A percentile compares a stretch with the other conserved stretches of the same genome.
These are phyloP conservation scores for Nephila pilipes DNA, from an alignment of 1,140 invertebrate genomes.

Conservation along the genomic window DNA sequence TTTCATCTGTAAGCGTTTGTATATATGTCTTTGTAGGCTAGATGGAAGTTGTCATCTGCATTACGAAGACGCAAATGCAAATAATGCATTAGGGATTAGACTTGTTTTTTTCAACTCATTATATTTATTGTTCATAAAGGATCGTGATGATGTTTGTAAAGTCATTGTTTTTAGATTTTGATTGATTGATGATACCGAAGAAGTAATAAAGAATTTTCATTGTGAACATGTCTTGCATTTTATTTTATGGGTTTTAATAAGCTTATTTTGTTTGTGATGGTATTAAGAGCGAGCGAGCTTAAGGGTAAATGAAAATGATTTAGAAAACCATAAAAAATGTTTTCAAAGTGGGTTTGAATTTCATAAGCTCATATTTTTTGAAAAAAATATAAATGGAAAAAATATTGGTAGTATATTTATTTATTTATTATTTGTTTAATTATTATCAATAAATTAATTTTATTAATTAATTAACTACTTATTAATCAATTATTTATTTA, in stretches of 20 bases:
- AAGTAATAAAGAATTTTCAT: conserved; percentile 22
- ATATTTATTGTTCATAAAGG: neutral
- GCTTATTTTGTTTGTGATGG: neutral
- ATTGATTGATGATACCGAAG: neutral
- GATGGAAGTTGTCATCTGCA: neutral
- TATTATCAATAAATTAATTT: too few species aligned
- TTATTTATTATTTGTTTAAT: too few species aligned
- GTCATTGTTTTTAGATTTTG: conserved; percentile 1
- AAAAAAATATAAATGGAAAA: too few species aligned
- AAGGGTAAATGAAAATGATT: too few species aligned
- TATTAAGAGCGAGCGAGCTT: too few species aligned
- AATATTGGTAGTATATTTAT: too few species aligned
- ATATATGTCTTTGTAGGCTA: neutral
- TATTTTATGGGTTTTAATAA: neutral
- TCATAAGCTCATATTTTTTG: too few species aligned
- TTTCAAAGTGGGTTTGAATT: too few species aligned
- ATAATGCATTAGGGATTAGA: neutral
- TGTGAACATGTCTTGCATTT: neutral
- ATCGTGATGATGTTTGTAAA: conserved; percentile 15
- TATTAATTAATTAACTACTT: too few species aligned
- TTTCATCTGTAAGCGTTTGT: conserved; percentile 23
- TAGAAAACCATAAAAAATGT: too few species aligned
- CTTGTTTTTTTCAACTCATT: conserved; percentile 9
- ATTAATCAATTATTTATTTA: too few species aligned
- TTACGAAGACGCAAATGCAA: neutral